Evolutionary conservation across 2,888 invertebrate genomes (phyloP).

Genomic region (Tineola bisselliella): DNA sequence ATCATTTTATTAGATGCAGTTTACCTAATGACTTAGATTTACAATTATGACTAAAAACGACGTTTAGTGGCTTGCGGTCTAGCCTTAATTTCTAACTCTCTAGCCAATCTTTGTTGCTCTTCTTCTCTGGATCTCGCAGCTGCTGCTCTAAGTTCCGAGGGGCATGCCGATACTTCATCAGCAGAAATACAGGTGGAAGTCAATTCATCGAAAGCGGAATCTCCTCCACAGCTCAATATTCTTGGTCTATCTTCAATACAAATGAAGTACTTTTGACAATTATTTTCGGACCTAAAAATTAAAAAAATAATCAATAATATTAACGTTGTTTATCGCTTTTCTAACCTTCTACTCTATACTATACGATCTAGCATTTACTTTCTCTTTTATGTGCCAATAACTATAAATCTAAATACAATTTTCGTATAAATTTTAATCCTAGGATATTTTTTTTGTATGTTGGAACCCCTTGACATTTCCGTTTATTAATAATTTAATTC

Average conservation of each 20-base stretch:
- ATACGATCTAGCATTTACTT: too few relatives aligned
- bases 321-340: too few relatives aligned
- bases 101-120: slow-evolving; percentile 35
- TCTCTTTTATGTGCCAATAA: too few relatives aligned
- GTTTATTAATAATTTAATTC: too few relatives aligned
- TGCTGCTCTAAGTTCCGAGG: slow-evolving; percentile 37
- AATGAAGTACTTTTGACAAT: slow-evolving; percentile 83
- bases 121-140: slow-evolving; percentile 38
- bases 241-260: slow-evolving; percentile 81
- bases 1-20: not conserved
- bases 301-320: too few relatives aligned
- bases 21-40: not conserved
- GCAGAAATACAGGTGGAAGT: slow-evolving; percentile 78
- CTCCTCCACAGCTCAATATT: slow-evolving; percentile 78
- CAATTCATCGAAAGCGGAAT: slow-evolving; percentile 79
- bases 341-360: too few relatives aligned
- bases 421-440: too few relatives aligned
- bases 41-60: slow-evolving; percentile 4
- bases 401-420: too few relatives aligned
- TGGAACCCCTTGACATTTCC: too few relatives aligned
- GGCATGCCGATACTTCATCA: slow-evolving; percentile 79
- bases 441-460: too few relatives aligned
- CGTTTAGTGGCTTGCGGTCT: slow-evolving; percentile 11
- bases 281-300: slow-evolving; percentile 62
- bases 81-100: slow-evolving; percentile 32